Conservation (phyloP, 2,888 invertebrate species). For the Microctonus aethiopoides region DNA sequence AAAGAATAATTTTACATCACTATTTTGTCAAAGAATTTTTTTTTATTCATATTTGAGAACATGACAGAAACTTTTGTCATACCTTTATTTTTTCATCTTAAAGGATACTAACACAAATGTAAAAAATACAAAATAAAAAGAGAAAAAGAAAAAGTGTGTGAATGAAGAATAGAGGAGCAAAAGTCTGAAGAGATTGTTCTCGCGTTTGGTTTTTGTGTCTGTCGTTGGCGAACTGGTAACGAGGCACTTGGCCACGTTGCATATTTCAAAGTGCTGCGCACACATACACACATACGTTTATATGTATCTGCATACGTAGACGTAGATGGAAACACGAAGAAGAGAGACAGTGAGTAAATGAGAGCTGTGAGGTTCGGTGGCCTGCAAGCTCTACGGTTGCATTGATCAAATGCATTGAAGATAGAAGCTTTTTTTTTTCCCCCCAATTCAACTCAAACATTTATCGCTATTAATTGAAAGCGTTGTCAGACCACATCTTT, state of each 20-base stretch:
- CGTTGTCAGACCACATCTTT: not conserved
- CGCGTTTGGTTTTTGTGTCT: conserved; percentile 40
- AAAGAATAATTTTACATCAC: not conserved
- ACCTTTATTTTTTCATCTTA: not conserved
- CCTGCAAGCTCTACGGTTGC: not conserved
- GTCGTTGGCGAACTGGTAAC: conserved; percentile 42
- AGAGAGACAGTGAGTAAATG: not conserved
- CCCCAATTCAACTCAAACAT: not conserved
- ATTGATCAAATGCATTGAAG: not conserved
- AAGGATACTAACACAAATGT: not conserved
- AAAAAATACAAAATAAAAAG: not conserved
- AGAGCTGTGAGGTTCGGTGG: not conserved
- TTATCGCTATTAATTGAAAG: conserved; percentile 12
- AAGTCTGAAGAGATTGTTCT: conserved; percentile 16
- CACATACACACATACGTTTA: not conserved
- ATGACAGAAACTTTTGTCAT: not conserved
- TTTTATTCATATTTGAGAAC: not conserved
- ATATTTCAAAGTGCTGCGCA: conserved; percentile 42
- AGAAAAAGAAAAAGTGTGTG: not conserved
- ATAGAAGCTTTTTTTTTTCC: not conserved
- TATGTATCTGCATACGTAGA: too few relatives aligned
- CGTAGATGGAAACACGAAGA: not conserved
- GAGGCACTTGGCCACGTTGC: conserved; percentile 52
- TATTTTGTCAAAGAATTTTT: not conserved
- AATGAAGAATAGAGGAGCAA: not conserved